phyloP scores from a whole-genome alignment of 1,140 invertebrate genomes.

The Solen grandis region DNA sequence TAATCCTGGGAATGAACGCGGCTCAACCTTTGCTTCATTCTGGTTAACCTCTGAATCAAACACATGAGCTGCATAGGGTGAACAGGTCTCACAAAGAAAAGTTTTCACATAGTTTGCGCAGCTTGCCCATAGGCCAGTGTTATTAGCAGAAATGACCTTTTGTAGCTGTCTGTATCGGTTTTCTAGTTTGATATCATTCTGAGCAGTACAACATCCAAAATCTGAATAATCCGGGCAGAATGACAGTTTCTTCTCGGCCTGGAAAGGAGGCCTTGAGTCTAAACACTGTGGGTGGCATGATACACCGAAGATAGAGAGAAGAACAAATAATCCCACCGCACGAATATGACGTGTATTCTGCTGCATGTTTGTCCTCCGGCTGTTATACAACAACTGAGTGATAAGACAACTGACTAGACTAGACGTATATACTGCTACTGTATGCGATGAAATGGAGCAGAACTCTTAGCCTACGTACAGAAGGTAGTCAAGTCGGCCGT shows the following conservation, averaged over 20 bases:
- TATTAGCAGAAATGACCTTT: conserved; percentile 13
- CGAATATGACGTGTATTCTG: no score
- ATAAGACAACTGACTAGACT: no score
- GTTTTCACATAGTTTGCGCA: conserved; percentile 64
- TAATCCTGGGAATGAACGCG: conserved; percentile 68
- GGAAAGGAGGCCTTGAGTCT: conserved; percentile 76
- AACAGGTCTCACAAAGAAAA: conserved; percentile 75
- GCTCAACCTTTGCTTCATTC: not conserved
- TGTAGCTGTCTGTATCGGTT: conserved; percentile 50
- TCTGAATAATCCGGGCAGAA: conserved; percentile 74
- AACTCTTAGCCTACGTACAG: no score
- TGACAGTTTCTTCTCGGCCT: conserved; percentile 41
- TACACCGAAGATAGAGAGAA: no score
- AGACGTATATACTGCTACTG: no score
- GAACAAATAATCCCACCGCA: no score
- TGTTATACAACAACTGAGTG: no score
- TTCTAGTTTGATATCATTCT: conserved; percentile 57
- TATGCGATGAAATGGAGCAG: no score
- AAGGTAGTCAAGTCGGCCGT: no score
- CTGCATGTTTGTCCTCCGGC: no score
- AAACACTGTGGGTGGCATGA: conserved; percentile 78
- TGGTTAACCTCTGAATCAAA: conserved; percentile 69
- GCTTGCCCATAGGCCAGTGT: conserved; percentile 27
- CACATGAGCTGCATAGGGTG: conserved; percentile 76
- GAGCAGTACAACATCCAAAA: conserved; percentile 74